Conservation (phyloP, 2,888 invertebrate genomes). For the Volucella inflata region DNA sequence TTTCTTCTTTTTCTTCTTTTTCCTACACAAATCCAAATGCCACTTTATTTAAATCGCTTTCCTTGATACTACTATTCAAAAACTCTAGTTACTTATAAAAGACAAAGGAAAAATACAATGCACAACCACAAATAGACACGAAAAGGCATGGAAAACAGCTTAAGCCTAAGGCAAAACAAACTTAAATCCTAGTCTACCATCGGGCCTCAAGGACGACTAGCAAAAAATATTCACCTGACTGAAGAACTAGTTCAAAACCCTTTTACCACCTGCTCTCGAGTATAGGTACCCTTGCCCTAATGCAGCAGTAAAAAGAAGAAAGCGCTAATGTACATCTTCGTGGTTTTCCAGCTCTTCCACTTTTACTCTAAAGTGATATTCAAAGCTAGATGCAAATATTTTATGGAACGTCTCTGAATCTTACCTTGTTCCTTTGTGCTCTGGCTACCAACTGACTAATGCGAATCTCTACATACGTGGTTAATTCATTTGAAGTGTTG, state of each 20-base stretch:
- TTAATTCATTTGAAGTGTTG: constrained; percentile 41
- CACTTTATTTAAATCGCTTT: constrained; percentile 29
- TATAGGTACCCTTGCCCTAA: constrained; percentile 1
- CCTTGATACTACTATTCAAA: constrained; percentile 12
- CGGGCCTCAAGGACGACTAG: constrained; percentile 57
- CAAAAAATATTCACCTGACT: constrained; percentile 67
- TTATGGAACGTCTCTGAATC: constrained; percentile 48
- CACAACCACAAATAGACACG: constrained; percentile 64
- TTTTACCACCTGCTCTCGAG: constrained; percentile 48
- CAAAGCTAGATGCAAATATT: constrained; percentile 65
- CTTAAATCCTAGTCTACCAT: constrained; percentile 63
- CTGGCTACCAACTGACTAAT: constrained; percentile 26
- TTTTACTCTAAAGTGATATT: constrained; percentile 27
- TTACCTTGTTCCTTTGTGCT: constrained; percentile 27
- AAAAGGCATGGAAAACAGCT: constrained; percentile 63
- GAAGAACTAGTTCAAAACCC: constrained; percentile 73
- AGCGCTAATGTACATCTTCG: constrained; percentile 57
- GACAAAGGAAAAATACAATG: constrained; percentile 22
- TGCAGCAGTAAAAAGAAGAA: constrained; percentile 17
- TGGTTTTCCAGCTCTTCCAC: constrained; percentile 38
- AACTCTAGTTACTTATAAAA: constrained; percentile 14
- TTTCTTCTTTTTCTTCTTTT: too few species aligned
- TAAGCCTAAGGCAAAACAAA: constrained; percentile 49
- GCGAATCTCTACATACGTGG: not conserved
- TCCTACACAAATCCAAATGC: constrained; percentile 73